Conservation (phyloP, 2,113 vertebrate genomes). For the Amazona guildingii region DNA sequence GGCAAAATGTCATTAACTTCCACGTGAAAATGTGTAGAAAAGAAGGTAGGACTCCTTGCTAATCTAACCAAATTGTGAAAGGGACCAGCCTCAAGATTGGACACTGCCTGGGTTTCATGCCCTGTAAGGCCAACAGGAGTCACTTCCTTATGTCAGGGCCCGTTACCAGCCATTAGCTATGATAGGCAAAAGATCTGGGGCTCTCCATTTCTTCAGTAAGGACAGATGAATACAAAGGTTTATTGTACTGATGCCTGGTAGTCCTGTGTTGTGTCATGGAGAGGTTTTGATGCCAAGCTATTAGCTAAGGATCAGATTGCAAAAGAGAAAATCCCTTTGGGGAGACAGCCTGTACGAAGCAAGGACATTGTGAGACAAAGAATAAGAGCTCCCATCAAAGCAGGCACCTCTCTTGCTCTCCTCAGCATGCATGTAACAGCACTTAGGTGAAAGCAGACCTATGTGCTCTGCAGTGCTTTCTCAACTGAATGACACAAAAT, state of each 20-base stretch:
- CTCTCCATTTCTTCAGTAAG: neutral
- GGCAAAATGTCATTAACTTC: neutral
- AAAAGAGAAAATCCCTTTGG: neutral
- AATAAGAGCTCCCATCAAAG: neutral
- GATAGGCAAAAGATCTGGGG: neutral
- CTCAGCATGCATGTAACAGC: rapidly evolving
- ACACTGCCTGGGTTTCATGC: neutral
- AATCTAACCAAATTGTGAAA: neutral
- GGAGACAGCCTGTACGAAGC: neutral
- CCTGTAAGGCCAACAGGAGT: neutral
- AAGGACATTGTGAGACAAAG: neutral
- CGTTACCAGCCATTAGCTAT: neutral
- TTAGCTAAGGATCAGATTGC: slow-evolving; percentile 13
- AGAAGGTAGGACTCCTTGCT: neutral
- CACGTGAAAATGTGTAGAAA: neutral
- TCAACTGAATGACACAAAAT: neutral
- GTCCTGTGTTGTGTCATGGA: neutral
- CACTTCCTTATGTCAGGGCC: neutral
- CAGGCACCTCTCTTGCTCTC: neutral
- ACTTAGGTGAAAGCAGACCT: neutral
- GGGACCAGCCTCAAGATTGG: neutral
- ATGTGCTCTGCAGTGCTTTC: neutral
- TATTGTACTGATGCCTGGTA: neutral
- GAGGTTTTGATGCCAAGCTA: neutral
- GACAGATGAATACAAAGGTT: neutral